Percentiles rank a stretch among this genome's conserved stretches.
Evolutionary conservation across 53 echinoderm and acorn worm genomes (phyloP).

Genomic region (Mesocentrotus franciscanus): DNA sequence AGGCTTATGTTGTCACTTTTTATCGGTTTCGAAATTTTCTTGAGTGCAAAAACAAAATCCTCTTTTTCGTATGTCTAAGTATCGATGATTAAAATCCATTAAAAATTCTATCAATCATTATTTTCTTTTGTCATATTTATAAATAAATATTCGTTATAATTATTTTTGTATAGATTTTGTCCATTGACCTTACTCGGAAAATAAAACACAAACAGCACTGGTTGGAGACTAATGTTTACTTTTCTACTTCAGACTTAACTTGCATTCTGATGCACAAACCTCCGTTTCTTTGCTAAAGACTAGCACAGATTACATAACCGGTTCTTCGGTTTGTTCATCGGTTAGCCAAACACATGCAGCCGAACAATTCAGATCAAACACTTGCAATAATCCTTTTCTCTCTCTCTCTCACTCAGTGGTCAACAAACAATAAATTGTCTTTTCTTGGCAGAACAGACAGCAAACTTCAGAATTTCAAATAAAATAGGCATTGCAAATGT

Average conservation of each 20-base stretch:
- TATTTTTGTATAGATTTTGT: background rate
- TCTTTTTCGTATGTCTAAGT: too few relatives aligned
- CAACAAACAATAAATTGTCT: background rate
- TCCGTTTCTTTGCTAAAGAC: background rate
- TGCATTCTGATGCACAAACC: background rate
- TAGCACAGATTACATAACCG: background rate
- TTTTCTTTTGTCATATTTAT: too few relatives aligned
- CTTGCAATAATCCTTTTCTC: background rate
- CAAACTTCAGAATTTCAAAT: background rate
- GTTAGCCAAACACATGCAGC: background rate
- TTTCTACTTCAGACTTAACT: background rate
- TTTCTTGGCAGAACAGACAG: background rate
- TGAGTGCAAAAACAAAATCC: too few relatives aligned
- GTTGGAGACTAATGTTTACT: conserved; percentile 13
- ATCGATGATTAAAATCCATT: background rate
- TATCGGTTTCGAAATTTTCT: too few relatives aligned
- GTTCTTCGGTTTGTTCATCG: background rate
- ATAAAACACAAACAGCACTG: background rate
- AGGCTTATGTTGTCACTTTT: background rate
- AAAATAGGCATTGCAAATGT: background rate
- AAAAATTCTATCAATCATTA: background rate
- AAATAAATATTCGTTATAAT: background rate
- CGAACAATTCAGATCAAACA: background rate
- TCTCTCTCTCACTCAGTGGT: background rate
- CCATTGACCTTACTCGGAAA: background rate